Conservation (phyloP, 2,113 vertebrate species). For the Rhea americana region DNA sequence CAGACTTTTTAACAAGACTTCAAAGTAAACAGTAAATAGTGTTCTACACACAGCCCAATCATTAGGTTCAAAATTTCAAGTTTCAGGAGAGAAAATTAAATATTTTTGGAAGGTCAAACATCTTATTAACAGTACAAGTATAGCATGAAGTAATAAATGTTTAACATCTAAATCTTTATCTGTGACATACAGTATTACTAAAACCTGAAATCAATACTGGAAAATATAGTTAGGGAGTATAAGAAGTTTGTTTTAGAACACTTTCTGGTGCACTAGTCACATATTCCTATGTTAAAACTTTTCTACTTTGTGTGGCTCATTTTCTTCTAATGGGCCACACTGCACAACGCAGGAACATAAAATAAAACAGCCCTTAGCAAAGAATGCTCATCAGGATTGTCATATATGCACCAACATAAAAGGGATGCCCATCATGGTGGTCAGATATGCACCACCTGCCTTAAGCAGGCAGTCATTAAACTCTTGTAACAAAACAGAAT, state of each 20-base stretch:
- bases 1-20: neutral
- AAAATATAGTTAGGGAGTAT: neutral
- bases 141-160: neutral
- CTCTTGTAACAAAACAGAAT: neutral
- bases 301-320: neutral
- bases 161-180: constrained; percentile 52
- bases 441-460: neutral
- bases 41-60: neutral
- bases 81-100: neutral
- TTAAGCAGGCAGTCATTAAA: neutral
- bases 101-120: neutral
- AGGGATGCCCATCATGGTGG: neutral
- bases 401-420: neutral
- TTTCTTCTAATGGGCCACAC: neutral
- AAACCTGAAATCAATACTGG: neutral
- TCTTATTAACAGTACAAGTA: neutral
- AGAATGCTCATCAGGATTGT: neutral
- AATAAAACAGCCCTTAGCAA: neutral
- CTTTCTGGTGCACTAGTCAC: neutral
- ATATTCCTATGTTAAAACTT: neutral
- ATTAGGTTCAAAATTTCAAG: neutral
- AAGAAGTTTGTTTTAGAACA: neutral
- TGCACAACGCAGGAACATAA: neutral
- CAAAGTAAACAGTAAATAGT: neutral
- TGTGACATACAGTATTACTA: constrained; percentile 26